A percentile compares a stretch with the other conserved stretches of the same genome.
Evolutionary conservation across 2,113 vertebrate species (phyloP).

Genomic region (Phoxinus phoxinus): DNA sequence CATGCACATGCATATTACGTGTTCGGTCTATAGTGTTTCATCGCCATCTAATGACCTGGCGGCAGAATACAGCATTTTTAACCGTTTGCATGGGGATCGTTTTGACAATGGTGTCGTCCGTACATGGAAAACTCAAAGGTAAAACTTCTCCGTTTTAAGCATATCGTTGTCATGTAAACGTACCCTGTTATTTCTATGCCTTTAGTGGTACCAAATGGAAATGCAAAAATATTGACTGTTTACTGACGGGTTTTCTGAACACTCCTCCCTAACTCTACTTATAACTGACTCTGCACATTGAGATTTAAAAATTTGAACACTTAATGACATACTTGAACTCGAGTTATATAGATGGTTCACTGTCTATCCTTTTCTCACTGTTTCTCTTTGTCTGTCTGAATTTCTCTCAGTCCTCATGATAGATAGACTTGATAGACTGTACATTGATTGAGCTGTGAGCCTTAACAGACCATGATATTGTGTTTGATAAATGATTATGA

Average conservation of each 20-base stretch:
- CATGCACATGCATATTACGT: too few relatives aligned
- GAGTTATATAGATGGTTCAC: not conserved
- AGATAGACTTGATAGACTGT: not conserved
- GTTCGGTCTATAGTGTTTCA: too few relatives aligned
- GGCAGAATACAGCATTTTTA: too few relatives aligned
- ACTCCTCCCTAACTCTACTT: too few relatives aligned
- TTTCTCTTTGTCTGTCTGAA: not conserved
- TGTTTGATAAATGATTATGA: slow-evolving; percentile 17
- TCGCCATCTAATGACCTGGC: too few relatives aligned
- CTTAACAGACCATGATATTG: not conserved
- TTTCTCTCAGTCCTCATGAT: not conserved
- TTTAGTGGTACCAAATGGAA: not conserved
- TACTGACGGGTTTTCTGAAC: not conserved
- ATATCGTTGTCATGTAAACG: too few relatives aligned
- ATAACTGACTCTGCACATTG: not conserved
- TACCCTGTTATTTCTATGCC: too few relatives aligned
- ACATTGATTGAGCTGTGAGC: slow-evolving; percentile 1
- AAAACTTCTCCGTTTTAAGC: too few relatives aligned
- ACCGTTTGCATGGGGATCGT: too few relatives aligned
- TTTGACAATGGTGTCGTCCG: too few relatives aligned
- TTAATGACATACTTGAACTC: not conserved
- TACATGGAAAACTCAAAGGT: too few relatives aligned
- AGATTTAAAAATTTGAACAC: not conserved
- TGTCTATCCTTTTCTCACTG: not conserved
- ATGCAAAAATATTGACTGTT: not conserved